Evolutionary conservation across 2,797 vertebrate species (phyloP), one percentile per base, ranked within the genome.

Genomic region (Mionectes olivaceus): DNA sequence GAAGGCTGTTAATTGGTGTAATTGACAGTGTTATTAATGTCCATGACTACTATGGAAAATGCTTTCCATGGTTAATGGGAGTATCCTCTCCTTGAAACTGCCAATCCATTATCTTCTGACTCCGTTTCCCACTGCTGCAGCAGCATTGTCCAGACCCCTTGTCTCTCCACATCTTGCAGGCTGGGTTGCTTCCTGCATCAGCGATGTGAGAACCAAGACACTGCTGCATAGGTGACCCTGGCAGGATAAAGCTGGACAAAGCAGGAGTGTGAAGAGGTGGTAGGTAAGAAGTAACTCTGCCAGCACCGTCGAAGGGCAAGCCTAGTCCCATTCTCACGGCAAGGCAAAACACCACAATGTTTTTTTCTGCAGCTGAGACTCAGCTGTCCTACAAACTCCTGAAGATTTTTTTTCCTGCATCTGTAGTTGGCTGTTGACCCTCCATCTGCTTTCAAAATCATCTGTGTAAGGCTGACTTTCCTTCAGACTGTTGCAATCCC

Each of bases 11-110:
- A 94, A 95, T 78, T 92, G 61, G 7, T 74, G 70, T 87, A 78
- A 96, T 83, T 93, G 71, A 74, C 71, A 92, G 32, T 44, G 49
- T 83, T 93, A 92, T 81, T 94, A 92, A 93, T 87, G 88, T 69
- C 68, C 84, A 50, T 85, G 75, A 87, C 87, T 73, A 60, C 21
- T 69, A 47, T 37, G 59, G 75, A 93, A 89, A 85, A 93, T 22
- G 33, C 19, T 79, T 22, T 86, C 63, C 44, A 53, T 63, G 46
- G 70, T 75, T 91, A 91, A 70, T 41, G 52, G 65, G 44, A 83
- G 12, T 68, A 74, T 53, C 25, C 46, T 53, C 71, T 91, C 18
- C 53, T 65, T 61, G 74, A 69, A 74, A 67, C 33, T 61, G 44
- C 27, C 80, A 85, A 69, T 87, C 80, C 32, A 5, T 89, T 80